phyloP scores from a whole-genome alignment of 1,140 invertebrate genomes.

The Drosophila chauvacae region DNA sequence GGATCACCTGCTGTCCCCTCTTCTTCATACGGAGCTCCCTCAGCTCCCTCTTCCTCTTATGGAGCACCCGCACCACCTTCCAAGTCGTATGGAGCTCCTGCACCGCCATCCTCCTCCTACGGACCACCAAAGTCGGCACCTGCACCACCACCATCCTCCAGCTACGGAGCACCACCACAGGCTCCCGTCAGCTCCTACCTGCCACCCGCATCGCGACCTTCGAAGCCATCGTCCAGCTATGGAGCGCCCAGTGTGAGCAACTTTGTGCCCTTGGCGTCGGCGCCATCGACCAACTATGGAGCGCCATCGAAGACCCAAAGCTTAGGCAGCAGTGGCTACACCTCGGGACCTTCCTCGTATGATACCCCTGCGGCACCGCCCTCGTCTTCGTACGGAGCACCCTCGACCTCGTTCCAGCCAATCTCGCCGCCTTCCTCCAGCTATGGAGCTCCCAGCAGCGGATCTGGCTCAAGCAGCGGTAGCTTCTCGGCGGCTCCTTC shows the following conservation, averaged over 20 bases:
- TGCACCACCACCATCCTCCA: conserved; percentile 73
- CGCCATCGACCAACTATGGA: conserved; percentile 78
- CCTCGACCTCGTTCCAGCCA: conserved; percentile 73
- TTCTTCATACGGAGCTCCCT: conserved; percentile 77
- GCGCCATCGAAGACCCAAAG: conserved; percentile 75
- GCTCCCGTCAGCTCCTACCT: conserved; percentile 70
- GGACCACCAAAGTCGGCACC: conserved; percentile 70
- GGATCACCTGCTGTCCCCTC: conserved; percentile 61
- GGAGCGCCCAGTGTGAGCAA: conserved; percentile 78
- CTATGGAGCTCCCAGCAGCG: conserved; percentile 41
- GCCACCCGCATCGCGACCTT: conserved; percentile 52
- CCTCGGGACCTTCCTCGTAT: conserved; percentile 63
- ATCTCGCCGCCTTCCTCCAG: conserved; percentile 56
- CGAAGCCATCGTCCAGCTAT: conserved; percentile 73
- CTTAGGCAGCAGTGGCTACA: conserved; percentile 70
- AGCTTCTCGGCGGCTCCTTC: conserved; percentile 57
- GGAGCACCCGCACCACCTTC: conserved; percentile 62
- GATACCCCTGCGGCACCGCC: conserved; percentile 61
- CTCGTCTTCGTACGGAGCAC: conserved; percentile 84
- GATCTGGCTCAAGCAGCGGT: conserved; percentile 42
- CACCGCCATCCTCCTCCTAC: conserved; percentile 26
- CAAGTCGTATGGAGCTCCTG: conserved; percentile 71
- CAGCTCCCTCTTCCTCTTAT: conserved; percentile 83
- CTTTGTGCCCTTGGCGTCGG: conserved; percentile 81
- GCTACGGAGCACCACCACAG: conserved; percentile 82